Percentiles rank a stretch among this genome's conserved stretches.
phyloP scores from a whole-genome alignment of 2,797 vertebrate species.

The Gymnothorax javanicus region DNA sequence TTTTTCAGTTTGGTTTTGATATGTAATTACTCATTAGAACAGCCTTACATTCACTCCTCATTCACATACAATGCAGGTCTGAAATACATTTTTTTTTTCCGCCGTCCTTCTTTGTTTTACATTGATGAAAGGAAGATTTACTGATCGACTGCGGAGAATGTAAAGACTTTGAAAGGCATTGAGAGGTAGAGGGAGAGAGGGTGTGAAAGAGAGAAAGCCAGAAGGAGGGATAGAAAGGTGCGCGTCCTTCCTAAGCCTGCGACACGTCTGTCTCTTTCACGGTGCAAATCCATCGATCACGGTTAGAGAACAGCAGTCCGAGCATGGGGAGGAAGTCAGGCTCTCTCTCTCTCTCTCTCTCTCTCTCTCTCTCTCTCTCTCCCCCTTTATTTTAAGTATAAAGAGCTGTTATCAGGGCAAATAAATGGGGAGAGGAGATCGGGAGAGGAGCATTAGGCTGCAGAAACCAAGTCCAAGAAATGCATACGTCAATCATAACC shows the following conservation, averaged over 20 bases:
- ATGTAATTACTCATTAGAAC: background rate
- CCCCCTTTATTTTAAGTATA: background rate
- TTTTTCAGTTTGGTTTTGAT: too few species aligned
- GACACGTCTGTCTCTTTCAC: constrained; percentile 51
- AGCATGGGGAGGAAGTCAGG: constrained; percentile 66
- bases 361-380: background rate
- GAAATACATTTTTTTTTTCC: background rate
- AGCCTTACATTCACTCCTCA: background rate
- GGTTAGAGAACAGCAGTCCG: constrained; percentile 61
- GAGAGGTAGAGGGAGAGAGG: background rate
- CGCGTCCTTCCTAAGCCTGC: constrained; percentile 32
- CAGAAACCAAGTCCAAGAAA: too few species aligned
- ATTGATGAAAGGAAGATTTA: background rate
- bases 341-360: constrained; percentile 59
- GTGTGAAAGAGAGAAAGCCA: background rate
- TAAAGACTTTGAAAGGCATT: background rate
- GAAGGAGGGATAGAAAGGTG: background rate
- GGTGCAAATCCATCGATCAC: constrained; percentile 69
- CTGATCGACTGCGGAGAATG: background rate
- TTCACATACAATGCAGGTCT: background rate
- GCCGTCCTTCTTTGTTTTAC: background rate
- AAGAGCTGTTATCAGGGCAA: background rate
- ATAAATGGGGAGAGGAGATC: too few species aligned
- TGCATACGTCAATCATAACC: too few species aligned
- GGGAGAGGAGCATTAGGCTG: background rate